These are phyloP conservation scores for Hermaeophaga mercurialis DNA, from an alignment of 2,888 invertebrate genomes.

Conservation along the genomic window DNA sequence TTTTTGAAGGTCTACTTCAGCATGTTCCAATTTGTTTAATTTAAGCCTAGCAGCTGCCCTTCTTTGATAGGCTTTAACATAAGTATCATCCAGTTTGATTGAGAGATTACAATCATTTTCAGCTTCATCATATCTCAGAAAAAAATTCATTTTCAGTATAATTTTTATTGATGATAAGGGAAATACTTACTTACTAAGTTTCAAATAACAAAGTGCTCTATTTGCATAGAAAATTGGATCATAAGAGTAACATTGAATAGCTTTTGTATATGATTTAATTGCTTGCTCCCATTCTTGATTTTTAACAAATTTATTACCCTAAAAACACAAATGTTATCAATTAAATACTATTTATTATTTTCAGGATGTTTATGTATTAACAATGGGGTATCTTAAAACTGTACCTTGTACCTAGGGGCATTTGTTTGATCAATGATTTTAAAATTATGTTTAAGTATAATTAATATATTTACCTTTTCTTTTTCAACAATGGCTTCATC, in stretches of 20 bases:
- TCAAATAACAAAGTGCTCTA: conserved; percentile 84
- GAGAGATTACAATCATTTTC: conserved; percentile 83
- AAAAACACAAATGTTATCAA: too few relatives aligned
- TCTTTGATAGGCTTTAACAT: conserved; percentile 84
- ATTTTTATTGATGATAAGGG: neutral
- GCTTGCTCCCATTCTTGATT: conserved; percentile 83
- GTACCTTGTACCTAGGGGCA: too few relatives aligned
- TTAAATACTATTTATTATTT: too few relatives aligned
- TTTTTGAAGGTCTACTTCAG: conserved; percentile 71
- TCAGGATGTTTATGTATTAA: too few relatives aligned
- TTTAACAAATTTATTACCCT: conserved; percentile 84
- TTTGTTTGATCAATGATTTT: too few relatives aligned
- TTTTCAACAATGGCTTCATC: conserved; percentile 73
- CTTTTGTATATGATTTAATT: conserved; percentile 82
- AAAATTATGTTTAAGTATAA: too few relatives aligned
- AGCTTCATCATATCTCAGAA: conserved; percentile 68
- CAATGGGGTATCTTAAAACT: too few relatives aligned
- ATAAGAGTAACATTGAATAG: conserved; percentile 79
- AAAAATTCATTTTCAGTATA: conserved; percentile 5
- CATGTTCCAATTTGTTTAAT: conserved; percentile 72
- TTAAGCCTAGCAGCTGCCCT: conserved; percentile 77
- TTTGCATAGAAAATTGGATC: conserved; percentile 86
- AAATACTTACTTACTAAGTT: conserved; percentile 73
- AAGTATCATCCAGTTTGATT: conserved; percentile 74
- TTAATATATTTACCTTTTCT: conserved; percentile 62